Evolutionary conservation across 2,113 vertebrate genomes (phyloP), one percentile per base, ranked within the genome.

Genomic region (Nothobranchius furzeri): DNA sequence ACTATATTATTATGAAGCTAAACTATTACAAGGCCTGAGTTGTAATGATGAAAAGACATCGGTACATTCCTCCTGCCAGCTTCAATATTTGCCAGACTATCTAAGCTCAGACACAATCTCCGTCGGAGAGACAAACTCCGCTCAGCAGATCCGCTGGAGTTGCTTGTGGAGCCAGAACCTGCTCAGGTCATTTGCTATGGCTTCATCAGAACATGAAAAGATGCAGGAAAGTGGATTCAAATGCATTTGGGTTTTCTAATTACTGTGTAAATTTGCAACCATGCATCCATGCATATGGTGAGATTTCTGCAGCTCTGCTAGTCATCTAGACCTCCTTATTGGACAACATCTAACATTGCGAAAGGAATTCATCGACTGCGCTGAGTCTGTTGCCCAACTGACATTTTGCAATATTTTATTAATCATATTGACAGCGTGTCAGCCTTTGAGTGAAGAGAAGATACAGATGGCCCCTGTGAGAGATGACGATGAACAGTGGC

Each of bases 61-160:
- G 4, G 15, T 17, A 9, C 9, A 47, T 47, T 47, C 20, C 30
- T 48, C 9, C 36, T 12, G 37, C 37, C n/a, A 20, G 3, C 4
- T 58, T 58, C 36, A 37, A 56, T 37, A 56, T 37, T 43, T 58
- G 6, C n/a, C 37, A 58, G 37, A 58, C 20, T 42, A 42, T n/a
- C 4, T 42, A 57, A 17, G 12, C 17, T 24, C 17, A 11, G 36
- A 30, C 14, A 20, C 48, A 50, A 9, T n/a, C 48, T 50, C n/a
- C 3, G 4, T 53, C 10, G 4, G 20, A 53, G 24, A 13, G 20
- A 53, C 7, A 46, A 25, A 25, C 42, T 46, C 45, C 25, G 42
- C 12, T 47, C 8, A 60, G 24, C 12, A 14, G 40, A 61, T 49
- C 46, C 46, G 9, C 30, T 17, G 14, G 45, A 35, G 25, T 48